Evolutionary conservation across 2,113 vertebrate genomes (phyloP), one percentile per base, ranked within the genome.

Genomic region (Crypturellus undulatus): DNA sequence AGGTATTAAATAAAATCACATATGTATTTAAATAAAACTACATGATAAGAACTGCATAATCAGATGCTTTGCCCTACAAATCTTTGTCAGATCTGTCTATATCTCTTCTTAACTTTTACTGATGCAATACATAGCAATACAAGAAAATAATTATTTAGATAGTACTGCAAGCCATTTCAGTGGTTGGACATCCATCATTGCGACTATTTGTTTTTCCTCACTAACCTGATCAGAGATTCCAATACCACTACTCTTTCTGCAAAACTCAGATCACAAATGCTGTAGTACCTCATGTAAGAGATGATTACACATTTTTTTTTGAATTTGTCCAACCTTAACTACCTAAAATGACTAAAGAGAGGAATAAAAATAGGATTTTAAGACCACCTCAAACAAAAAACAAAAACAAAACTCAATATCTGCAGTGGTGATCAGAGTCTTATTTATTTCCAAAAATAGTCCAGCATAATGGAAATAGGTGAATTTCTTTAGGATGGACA

Each of bases 231-330:
- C 84, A 78, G 90, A 22, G 65, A 87, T 92, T 69, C 43, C 76
- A 59, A 43, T 22, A 18, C 32, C 67, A 84, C 47, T 89, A 6
- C 25, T 85, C n/a, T 56, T 85, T 16, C 70, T 91, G 38, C 40
- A 90, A 78, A 91, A 80, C 9, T 34, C 70, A 90, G 83, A 89
- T 85, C 43, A 36, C 47, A 89, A 92, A 72, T 47, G 63, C 17
- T 70, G 3, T 22, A n/a, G 20, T 86, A 43, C 36, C 28, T 92
- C 51, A 80, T 6, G 5, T 6, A 59, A 36, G 14, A 88, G 65
- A 12, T 86, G 54, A 93, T 94, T 86, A 95, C 14, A 11, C 72
- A 78, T 90, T 96, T 84, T 84, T n/a, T 49, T 95, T 95, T 80
- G 71, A 87, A 62, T 72, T 70, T 93, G 4, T 12, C 34, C 42